phyloP scores from a whole-genome alignment of 1,140 invertebrate species.

The Bombus vancouverensis region DNA sequence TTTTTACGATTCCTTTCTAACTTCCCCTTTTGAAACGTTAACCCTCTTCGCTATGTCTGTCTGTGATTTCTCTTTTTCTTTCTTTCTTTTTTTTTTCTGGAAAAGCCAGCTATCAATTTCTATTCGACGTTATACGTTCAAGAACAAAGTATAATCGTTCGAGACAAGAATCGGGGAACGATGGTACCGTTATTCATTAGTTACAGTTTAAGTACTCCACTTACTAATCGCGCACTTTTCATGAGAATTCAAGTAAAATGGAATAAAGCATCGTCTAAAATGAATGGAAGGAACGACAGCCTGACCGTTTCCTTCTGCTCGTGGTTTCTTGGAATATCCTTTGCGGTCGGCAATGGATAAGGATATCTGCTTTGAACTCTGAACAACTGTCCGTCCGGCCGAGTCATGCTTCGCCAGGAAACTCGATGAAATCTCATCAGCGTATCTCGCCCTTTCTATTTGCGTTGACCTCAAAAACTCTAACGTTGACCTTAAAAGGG shows the following conservation, averaged over 20 bases:
- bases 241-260: conserved; percentile 8
- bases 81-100: no score
- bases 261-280: conserved; percentile 15
- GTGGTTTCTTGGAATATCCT: conserved; percentile 69
- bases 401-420: conserved; percentile 8
- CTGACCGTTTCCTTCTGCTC: conserved; percentile 53
- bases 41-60: conserved; percentile 28
- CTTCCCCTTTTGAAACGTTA: conserved; percentile 45
- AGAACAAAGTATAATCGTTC: background rate
- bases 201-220: conserved; percentile 33
- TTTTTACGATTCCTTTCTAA: conserved; percentile 53
- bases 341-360: conserved; percentile 65
- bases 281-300: conserved; percentile 28
- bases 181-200: conserved; percentile 39
- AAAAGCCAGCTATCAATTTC: background rate
- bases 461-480: conserved; percentile 42
- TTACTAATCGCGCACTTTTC: conserved; percentile 11
- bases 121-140: background rate
- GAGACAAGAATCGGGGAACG: background rate
- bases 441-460: conserved; percentile 60
- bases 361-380: conserved; percentile 57
- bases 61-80: background rate
- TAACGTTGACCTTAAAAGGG: conserved; percentile 50
- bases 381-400: conserved; percentile 26
- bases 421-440: conserved; percentile 32